A percentile compares a stretch with the other conserved stretches of the same genome.
These are phyloP conservation scores for Bungarus multicinctus DNA, from an alignment of 2,113 vertebrate genomes.

Conservation along the genomic window DNA sequence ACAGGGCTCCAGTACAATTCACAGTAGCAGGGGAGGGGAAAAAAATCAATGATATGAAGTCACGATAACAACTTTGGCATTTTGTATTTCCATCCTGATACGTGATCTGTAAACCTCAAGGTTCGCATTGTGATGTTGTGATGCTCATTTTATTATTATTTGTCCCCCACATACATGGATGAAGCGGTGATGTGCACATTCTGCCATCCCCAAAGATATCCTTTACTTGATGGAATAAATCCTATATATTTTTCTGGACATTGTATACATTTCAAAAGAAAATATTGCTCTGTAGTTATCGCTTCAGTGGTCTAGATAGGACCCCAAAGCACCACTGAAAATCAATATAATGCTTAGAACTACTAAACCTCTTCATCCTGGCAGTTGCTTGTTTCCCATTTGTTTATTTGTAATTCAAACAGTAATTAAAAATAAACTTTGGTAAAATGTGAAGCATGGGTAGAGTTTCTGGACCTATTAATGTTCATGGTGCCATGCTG, in stretches of 20 bases:
- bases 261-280: background rate
- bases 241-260: background rate
- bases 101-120: background rate
- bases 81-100: background rate
- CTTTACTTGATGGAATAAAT: background rate
- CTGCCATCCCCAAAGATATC: background rate
- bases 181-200: background rate
- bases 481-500: background rate
- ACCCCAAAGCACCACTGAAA: background rate
- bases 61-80: background rate
- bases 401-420: background rate
- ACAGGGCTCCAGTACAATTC: background rate
- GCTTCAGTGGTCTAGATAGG: background rate
- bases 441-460: background rate
- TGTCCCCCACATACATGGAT: background rate
- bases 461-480: background rate
- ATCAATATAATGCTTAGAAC: background rate
- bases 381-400: background rate
- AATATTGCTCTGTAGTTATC: background rate
- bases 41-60: background rate
- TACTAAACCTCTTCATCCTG: background rate
- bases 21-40: accelerated
- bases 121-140: background rate
- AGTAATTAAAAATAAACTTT: background rate
- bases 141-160: background rate